Base-by-base conservation (phyloP, 2,888 invertebrate genomes). In the Morinoia aosen region DNA sequence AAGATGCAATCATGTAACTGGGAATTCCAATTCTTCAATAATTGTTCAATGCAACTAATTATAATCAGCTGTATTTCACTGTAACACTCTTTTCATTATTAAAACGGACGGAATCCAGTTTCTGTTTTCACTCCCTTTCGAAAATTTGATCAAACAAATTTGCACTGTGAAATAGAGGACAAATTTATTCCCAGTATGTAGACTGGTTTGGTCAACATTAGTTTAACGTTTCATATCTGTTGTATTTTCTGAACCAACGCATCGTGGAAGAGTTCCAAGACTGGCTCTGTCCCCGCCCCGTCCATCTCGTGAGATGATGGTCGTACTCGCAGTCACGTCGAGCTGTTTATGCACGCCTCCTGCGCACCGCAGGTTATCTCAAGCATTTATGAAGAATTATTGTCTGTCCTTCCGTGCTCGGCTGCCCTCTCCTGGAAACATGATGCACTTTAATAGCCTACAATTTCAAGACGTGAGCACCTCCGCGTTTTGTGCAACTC, bases 311-410 rank as follows among this genome's bases (percentile, higher is more conserved):
- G 76, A 76, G 76, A 76, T 76, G 25, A 25, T 76, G 76, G 76
- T 7, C 76, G 10, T 19, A 16, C 76, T 76, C 40, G 48, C 40
- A 33, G 90, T 90, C 90, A 90, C 90, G 90, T 90, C 90, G 40
- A 90, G 90, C 90, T 76, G 39, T 90, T 90, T 90, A 76, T 76
- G 39, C 40, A 90, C 90, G 90, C 90, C 90, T 90, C 19, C 8
- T 76, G 76, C 76, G 16, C 76, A 76, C 76, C 76, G 19, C 90
- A 16, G 39, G 19, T 90, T 48, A 90, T 90, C 90, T 90, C 90
- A 40, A 90, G 12, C 40, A 90, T 40, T 40, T 90, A 40, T 90
- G 48, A 39, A 90, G 39, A 40, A 48, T 40, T 90, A 90, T 90
- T 5, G 3, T 40, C 90, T 90, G 90, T 90, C 90, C 39, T 40